phyloP scores from a whole-genome alignment of 1,140 invertebrate genomes.

The Cydia pomonella region DNA sequence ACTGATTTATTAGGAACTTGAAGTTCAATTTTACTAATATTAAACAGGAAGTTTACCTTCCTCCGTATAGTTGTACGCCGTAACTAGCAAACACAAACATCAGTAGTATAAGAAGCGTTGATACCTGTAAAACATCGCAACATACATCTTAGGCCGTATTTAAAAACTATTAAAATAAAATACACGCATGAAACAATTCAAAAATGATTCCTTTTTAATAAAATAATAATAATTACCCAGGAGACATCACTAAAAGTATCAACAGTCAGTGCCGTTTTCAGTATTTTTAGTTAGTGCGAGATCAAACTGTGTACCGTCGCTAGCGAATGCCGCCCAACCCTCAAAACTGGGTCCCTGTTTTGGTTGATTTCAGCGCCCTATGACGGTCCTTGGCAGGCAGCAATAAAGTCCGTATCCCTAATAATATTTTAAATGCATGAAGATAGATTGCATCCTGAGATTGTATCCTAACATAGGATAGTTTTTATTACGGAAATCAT shows the following conservation, averaged over 20 bases:
- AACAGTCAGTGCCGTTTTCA: not conserved
- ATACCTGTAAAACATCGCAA: slow-evolving; percentile 83
- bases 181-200: not conserved
- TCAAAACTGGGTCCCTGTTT: too few relatives aligned
- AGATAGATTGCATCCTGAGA: too few relatives aligned
- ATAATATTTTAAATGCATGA: too few relatives aligned
- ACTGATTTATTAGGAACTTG: not conserved
- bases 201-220: not conserved
- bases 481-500: too few relatives aligned
- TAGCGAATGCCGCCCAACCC: too few relatives aligned
- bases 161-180: not conserved
- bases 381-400: too few relatives aligned
- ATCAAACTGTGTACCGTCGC: too few relatives aligned
- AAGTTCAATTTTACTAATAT: not conserved
- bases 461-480: too few relatives aligned
- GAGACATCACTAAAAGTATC: not conserved
- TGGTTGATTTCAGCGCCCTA: too few relatives aligned
- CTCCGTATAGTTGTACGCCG: slow-evolving; percentile 98
- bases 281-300: too few relatives aligned
- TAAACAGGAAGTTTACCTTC: slow-evolving; percentile 74
- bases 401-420: too few relatives aligned
- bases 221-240: not conserved
- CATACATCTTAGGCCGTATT: too few relatives aligned
- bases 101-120: slow-evolving; percentile 97
- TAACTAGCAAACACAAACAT: slow-evolving; percentile 99